Evolutionary conservation across 2,888 invertebrate genomes (phyloP).

Genomic region (Thera britannica): DNA sequence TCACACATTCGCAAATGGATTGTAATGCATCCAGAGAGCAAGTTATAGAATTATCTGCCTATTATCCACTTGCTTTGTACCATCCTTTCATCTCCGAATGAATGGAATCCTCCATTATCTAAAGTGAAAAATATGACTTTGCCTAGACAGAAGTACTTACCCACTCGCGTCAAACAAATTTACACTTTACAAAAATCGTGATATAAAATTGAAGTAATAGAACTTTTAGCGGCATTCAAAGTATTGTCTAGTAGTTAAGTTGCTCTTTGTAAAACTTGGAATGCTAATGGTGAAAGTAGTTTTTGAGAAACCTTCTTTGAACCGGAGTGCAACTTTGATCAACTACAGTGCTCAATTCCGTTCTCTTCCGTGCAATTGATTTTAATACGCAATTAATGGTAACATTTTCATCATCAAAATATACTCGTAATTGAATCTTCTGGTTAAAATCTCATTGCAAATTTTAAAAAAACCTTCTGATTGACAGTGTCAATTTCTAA

Average conservation of each 20-base stretch:
- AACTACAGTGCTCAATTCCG: not conserved
- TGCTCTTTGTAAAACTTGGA: conserved; percentile 11
- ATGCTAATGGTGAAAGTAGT: conserved; percentile 17
- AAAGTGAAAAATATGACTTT: conserved; percentile 57
- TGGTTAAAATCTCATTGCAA: too few relatives aligned
- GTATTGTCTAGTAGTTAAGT: conserved; percentile 2
- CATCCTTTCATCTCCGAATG: conserved; percentile 65
- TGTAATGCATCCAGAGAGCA: conserved; percentile 69
- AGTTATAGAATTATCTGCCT: conserved; percentile 76
- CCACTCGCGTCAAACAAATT: conserved; percentile 32
- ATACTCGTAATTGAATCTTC: too few relatives aligned
- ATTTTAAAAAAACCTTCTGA: too few relatives aligned
- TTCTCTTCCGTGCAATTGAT: not conserved
- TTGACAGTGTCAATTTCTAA: too few relatives aligned
- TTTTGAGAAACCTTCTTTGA: conserved; percentile 12
- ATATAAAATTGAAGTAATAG: conserved; percentile 13
- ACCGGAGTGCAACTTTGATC: conserved; percentile 15
- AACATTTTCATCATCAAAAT: too few relatives aligned
- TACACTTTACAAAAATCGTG: conserved; percentile 29
- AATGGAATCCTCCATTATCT: conserved; percentile 61
- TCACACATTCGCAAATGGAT: conserved; percentile 63
- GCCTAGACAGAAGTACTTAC: conserved; percentile 29
- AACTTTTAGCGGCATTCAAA: conserved; percentile 16
- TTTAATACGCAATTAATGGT: not conserved
- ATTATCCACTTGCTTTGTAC: conserved; percentile 81